Evolutionary conservation across 2,888 invertebrate genomes (phyloP), one percentile per base, ranked within the genome.

Genomic region (Cantharis nigra): DNA sequence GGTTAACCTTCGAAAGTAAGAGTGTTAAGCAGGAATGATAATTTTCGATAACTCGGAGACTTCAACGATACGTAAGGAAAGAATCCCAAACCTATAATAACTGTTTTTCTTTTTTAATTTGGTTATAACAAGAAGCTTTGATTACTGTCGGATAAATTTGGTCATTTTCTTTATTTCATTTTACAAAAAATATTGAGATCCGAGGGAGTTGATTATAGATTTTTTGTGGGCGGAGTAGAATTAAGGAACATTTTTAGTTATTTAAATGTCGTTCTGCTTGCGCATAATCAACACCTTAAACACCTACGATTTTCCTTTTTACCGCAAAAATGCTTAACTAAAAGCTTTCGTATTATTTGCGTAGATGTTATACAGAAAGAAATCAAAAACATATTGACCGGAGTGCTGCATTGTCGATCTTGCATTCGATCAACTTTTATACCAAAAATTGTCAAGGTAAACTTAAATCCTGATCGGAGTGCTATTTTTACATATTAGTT

Each of bases 231-330:
- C 84, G 85, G 81, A 80, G 80, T 80, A 78, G 74, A 80, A 81
- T 81, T 80, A 79, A 82, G 82, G 83, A 84, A 84, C 85, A 86
- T 49, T 49, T 85, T 85, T 85, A 85, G 85, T 84, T 86, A 85
- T 86, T 86, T 85, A 87, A 87, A 87, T 88, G 86, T 87, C 86
- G 85, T 86, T 85, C 83, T 86, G 86, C 86, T 86, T 84, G 86
- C 86, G 86, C 87, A 86, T 85, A 87, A 85, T 85, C 86, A 85
- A 87, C 87, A 86, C 87, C 87, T 86, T 85, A 64, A 72, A 75
- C 78, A 72, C 78, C 78, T 76, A 78, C 78, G 70, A 71, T 75
- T 75, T 63, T 16, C 28, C 64, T 67, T 78, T 78, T 71, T 76
- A 67, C 49, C 69, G 63, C 28, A 62, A 76, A 75, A 76, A 76